These are phyloP conservation scores for Cryptoblepharus egeriae DNA, from an alignment of 2,797 vertebrate species.

Conservation along the genomic window DNA sequence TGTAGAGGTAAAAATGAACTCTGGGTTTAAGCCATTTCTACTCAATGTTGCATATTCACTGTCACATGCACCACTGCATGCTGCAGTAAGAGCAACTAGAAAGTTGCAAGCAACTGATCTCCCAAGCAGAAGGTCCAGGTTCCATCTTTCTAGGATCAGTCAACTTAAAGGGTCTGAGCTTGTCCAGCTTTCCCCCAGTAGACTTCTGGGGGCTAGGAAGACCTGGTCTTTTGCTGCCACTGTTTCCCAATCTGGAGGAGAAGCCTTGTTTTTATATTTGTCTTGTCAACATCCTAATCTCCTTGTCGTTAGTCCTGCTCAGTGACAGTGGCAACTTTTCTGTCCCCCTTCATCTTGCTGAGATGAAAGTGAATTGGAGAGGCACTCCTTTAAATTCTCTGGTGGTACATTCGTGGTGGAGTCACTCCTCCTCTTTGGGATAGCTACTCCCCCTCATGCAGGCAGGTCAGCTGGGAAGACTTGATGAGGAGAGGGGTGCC, in stretches of 20 bases:
- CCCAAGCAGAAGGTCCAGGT: background rate
- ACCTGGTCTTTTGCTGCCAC: background rate
- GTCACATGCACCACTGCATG: background rate
- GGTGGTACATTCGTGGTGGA: too few relatives aligned
- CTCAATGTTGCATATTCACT: too few relatives aligned
- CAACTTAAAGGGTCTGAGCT: background rate
- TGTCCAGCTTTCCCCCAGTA: too few relatives aligned
- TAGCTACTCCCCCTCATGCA: too few relatives aligned
- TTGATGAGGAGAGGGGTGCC: too few relatives aligned
- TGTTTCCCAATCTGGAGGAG: background rate
- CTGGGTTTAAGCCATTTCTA: too few relatives aligned
- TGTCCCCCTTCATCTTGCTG: too few relatives aligned
- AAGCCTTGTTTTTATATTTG: too few relatives aligned
- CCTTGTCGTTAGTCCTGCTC: background rate
- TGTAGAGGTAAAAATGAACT: constrained; percentile 91
- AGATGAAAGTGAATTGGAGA: too few relatives aligned
- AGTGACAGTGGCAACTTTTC: background rate
- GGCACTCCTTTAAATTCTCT: background rate
- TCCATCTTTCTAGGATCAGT: too few relatives aligned
- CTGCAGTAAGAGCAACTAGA: background rate
- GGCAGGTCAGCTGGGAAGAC: too few relatives aligned
- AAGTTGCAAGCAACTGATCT: background rate
- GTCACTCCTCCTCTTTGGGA: too few relatives aligned
- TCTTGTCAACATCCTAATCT: background rate
- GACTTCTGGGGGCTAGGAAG: background rate